A percentile compares a stretch with the other conserved stretches of the same genome.
These are phyloP conservation scores for Drosophila subpulchrella DNA, from an alignment of 1,140 invertebrate genomes.

Conservation along the genomic window DNA sequence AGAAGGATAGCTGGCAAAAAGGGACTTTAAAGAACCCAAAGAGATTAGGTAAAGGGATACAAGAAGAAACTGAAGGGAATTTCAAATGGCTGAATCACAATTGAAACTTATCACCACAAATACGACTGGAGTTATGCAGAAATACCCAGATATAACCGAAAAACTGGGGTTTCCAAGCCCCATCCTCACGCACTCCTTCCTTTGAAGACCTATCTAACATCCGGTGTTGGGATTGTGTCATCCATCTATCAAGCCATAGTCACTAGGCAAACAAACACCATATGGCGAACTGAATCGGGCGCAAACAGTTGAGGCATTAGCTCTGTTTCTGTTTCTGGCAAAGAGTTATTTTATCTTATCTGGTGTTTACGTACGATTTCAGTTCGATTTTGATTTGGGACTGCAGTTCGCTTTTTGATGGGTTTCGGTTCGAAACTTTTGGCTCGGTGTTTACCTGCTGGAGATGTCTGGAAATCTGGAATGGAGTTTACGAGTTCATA, in stretches of 20 bases:
- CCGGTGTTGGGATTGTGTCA: constrained; percentile 29
- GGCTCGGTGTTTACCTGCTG: constrained; percentile 33
- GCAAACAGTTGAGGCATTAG: constrained; percentile 28
- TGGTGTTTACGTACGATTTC: constrained; percentile 37
- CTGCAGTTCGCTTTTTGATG: constrained; percentile 14
- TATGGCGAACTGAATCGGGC: constrained; percentile 26
- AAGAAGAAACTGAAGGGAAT: background rate
- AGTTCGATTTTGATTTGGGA: constrained; percentile 50
- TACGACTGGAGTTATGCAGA: background rate
- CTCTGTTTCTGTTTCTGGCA: constrained; percentile 13
- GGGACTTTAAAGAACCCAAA: background rate
- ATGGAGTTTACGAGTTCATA: constrained; percentile 45
- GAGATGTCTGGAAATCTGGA: constrained; percentile 7
- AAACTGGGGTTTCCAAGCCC: background rate
- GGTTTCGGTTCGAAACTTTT: background rate
- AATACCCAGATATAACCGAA: background rate
- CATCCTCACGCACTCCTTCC: background rate
- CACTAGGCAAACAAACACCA: constrained; percentile 37
- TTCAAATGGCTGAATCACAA: background rate
- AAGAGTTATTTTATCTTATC: constrained; percentile 52
- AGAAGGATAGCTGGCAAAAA: background rate
- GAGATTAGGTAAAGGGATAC: background rate
- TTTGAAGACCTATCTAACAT: constrained; percentile 23
- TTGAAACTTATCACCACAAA: background rate
- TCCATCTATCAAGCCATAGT: constrained; percentile 12